These are phyloP conservation scores for Notolepis coatsorum DNA, from an alignment of 2,797 vertebrate species.

Conservation along the genomic window DNA sequence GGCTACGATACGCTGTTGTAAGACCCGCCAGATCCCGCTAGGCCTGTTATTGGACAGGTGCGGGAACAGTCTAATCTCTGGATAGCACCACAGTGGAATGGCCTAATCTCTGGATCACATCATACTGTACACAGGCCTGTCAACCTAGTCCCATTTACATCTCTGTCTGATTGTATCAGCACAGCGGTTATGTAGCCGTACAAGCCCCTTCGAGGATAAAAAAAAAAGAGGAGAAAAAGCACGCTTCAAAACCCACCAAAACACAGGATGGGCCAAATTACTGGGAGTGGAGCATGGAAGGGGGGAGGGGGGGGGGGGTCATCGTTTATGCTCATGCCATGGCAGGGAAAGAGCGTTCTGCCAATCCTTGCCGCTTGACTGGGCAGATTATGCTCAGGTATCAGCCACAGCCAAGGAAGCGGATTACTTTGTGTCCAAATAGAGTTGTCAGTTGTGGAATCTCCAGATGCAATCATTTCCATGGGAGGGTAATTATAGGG, in stretches of 20 bases:
- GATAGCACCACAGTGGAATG: slow-evolving; percentile 34
- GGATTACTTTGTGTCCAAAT: slow-evolving; percentile 84
- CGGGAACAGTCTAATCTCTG: slow-evolving; percentile 53
- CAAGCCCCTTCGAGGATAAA: slow-evolving; percentile 43
- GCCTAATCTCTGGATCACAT: slow-evolving; percentile 70
- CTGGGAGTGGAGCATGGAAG: slow-evolving; percentile 54
- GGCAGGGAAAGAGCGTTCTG: slow-evolving; percentile 51
- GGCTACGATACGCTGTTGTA: neutral
- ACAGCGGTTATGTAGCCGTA: slow-evolving; percentile 30
- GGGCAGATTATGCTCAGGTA: slow-evolving; percentile 84
- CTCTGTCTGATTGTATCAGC: slow-evolving; percentile 60
- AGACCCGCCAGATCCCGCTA: neutral
- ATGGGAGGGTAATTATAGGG: slow-evolving; percentile 79
- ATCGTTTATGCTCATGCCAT: slow-evolving; percentile 56
- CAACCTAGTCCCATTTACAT: slow-evolving; percentile 60
- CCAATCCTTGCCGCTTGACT: slow-evolving; percentile 73
- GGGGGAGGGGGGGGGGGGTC: slow-evolving; percentile 48
- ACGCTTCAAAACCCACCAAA: slow-evolving; percentile 69
- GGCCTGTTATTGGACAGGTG: slow-evolving; percentile 29
- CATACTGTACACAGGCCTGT: slow-evolving; percentile 40
- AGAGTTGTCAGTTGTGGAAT: slow-evolving; percentile 85
- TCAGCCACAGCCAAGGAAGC: slow-evolving; percentile 78
- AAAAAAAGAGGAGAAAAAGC: slow-evolving; percentile 39
- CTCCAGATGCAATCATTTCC: slow-evolving; percentile 81
- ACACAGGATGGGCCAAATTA: slow-evolving; percentile 74